A percentile compares a stretch with the other conserved stretches of the same genome.
phyloP scores from a whole-genome alignment of 2,113 vertebrate genomes.

The Phyllostomus discolor region DNA sequence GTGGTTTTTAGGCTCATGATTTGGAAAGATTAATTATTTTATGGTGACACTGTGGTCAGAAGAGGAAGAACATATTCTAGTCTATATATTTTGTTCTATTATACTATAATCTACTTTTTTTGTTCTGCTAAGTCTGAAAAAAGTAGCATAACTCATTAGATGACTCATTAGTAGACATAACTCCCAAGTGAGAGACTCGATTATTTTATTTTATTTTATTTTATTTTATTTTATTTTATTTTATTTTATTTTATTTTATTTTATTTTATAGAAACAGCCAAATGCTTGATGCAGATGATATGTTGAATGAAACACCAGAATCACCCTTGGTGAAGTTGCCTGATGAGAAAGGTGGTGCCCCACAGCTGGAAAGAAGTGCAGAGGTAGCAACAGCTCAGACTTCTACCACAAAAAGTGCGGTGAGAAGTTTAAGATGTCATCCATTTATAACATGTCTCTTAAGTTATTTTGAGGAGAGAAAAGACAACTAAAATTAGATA shows the following conservation, averaged over 20 bases:
- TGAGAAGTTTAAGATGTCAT: slow-evolving; percentile 46
- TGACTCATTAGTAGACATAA: no score
- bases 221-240: slow-evolving; percentile 41
- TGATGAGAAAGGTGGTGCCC: background rate
- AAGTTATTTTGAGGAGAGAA: background rate
- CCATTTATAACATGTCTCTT: background rate
- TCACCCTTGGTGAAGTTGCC: background rate
- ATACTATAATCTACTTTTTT: background rate
- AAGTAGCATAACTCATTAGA: background rate
- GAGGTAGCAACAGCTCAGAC: slow-evolving; percentile 4
- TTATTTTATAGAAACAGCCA: slow-evolving; percentile 50
- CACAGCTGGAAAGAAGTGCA: background rate
- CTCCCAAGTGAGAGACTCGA: background rate
- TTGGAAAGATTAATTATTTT: slow-evolving; percentile 11
- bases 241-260: slow-evolving; percentile 36
- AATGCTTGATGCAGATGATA: slow-evolving; percentile 55
- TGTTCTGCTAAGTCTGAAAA: background rate
- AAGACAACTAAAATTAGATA: background rate
- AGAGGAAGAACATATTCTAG: background rate
- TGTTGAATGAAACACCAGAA: slow-evolving; percentile 6
- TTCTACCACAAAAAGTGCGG: background rate
- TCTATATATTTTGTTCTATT: background rate
- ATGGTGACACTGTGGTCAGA: background rate
- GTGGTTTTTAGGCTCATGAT: background rate
- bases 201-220: slow-evolving; percentile 43